Conservation (phyloP, 2,797 vertebrate genomes). For the Esox masquinongy region DNA sequence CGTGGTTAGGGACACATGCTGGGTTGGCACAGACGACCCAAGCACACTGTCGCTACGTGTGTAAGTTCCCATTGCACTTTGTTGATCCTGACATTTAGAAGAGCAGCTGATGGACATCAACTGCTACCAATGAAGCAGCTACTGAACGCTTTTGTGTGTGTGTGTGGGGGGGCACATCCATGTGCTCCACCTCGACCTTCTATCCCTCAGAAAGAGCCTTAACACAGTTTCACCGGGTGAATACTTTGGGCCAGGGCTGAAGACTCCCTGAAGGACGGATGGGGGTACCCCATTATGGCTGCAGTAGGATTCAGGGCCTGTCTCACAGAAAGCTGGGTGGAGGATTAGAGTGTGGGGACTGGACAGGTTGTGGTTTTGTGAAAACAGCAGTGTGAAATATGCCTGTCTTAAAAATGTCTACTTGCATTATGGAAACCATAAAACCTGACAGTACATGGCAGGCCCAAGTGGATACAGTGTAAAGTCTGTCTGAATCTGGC, state of each 20-base stretch:
- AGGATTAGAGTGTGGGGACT: background rate
- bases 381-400: slow-evolving; percentile 45
- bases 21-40: slow-evolving; percentile 39
- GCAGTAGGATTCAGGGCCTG: slow-evolving; percentile 23
- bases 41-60: background rate
- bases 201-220: background rate
- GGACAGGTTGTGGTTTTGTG: slow-evolving; percentile 34
- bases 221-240: background rate
- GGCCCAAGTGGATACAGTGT: slow-evolving; percentile 3
- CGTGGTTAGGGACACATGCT: slow-evolving; percentile 27
- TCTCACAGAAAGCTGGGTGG: slow-evolving; percentile 18
- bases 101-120: slow-evolving; percentile 21
- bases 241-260: no score
- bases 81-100: slow-evolving; percentile 64
- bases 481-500: slow-evolving; percentile 5
- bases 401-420: slow-evolving; percentile 45
- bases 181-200: no score
- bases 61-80: slow-evolving; percentile 32
- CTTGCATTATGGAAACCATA: slow-evolving; percentile 42
- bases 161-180: background rate
- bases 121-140: slow-evolving; percentile 41
- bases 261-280: no score
- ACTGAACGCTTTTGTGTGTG: slow-evolving; percentile 24
- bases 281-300: no score
- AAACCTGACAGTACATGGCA: slow-evolving; percentile 20